Evolutionary conservation across 2,888 invertebrate genomes (phyloP).

Genomic region (Diachrysia chrysitis): DNA sequence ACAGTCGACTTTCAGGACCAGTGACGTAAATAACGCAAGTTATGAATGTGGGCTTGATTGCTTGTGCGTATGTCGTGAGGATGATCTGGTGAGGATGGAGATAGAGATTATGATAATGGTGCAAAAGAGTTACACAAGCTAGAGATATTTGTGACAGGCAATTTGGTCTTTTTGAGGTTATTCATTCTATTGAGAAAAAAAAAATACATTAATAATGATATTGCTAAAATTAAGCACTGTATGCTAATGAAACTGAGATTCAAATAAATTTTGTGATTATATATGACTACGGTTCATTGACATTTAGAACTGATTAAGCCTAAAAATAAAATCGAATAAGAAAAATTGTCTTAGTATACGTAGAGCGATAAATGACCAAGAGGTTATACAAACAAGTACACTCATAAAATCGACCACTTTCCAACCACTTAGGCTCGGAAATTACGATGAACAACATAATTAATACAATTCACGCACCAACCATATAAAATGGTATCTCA

Average conservation of each 20-base stretch:
- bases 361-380: too few relatives aligned
- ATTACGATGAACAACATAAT: conserved; percentile 27
- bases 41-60: conserved; percentile 53
- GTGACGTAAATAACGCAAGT: conserved; percentile 69
- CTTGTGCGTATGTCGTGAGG: conserved; percentile 39
- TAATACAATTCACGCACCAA: conserved; percentile 32
- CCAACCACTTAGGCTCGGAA: conserved; percentile 11
- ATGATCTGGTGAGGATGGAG: neutral
- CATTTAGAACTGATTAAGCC: too few relatives aligned
- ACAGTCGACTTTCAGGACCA: conserved; percentile 73
- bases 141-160: too few relatives aligned
- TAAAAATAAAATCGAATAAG: too few relatives aligned
- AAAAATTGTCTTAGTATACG: too few relatives aligned
- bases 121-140: too few relatives aligned
- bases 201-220: too few relatives aligned
- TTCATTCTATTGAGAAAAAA: too few relatives aligned
- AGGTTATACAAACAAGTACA: neutral
- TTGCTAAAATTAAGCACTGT: neutral
- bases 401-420: conserved; percentile 23
- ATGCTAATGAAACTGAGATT: too few relatives aligned
- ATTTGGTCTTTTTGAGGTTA: too few relatives aligned
- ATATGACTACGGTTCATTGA: neutral
- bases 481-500: conserved; percentile 34
- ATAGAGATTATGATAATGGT: conserved; percentile 5
- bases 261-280: too few relatives aligned